Evolutionary conservation across 2,113 vertebrate genomes (phyloP).

Genomic region (Gulo gulo): DNA sequence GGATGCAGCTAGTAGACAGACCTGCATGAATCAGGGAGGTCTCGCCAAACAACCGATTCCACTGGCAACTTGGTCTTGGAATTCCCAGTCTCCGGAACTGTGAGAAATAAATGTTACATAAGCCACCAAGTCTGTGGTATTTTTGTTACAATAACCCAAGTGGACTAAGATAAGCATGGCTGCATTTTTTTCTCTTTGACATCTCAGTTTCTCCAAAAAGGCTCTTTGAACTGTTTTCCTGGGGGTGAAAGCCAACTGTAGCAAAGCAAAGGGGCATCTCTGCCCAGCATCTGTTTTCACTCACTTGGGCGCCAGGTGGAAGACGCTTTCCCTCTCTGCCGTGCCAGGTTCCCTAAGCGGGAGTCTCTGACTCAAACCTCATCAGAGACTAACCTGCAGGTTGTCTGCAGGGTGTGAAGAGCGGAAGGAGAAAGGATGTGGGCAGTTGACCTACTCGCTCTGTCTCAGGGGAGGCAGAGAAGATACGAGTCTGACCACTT

Average conservation of each 20-base stretch:
- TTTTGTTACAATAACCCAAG: neutral
- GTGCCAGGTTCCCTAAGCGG: neutral
- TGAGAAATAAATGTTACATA: neutral
- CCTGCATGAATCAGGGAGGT: neutral
- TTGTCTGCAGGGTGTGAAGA: neutral
- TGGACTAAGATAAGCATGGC: neutral
- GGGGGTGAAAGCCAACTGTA: neutral
- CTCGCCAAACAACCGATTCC: neutral
- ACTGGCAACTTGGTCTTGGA: neutral
- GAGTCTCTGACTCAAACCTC: neutral
- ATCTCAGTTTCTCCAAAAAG: neutral
- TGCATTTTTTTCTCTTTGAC: neutral
- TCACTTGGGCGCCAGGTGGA: neutral
- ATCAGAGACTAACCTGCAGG: neutral
- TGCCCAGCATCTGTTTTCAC: neutral
- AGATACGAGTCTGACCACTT: no score
- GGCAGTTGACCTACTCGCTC: neutral
- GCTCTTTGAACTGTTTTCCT: neutral
- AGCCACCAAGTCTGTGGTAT: no score
- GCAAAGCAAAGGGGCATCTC: neutral
- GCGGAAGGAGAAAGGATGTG: neutral
- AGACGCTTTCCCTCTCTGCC: fast-evolving
- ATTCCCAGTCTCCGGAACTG: neutral
- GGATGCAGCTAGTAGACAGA: no score
- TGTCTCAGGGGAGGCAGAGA: neutral